Conservation (phyloP, 2,113 vertebrate species). For the Paramormyrops kingsleyae region DNA sequence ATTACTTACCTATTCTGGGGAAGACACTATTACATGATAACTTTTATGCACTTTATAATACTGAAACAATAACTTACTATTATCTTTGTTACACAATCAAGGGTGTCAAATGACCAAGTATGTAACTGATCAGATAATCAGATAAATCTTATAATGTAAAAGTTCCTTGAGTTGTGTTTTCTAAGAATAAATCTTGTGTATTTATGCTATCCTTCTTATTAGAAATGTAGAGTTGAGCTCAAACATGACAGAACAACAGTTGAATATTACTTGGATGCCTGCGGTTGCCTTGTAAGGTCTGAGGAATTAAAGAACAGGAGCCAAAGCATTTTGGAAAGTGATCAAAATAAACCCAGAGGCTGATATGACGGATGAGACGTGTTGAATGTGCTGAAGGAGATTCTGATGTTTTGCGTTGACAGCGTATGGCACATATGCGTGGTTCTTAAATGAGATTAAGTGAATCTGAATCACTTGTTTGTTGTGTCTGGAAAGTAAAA, state of each 20-base stretch:
- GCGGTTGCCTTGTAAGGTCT: not conserved
- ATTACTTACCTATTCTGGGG: not conserved
- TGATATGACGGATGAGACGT: not conserved
- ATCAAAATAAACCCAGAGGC: conserved; percentile 16
- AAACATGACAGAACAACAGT: not conserved
- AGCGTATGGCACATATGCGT: not conserved
- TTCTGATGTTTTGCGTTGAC: not conserved
- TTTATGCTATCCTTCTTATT: not conserved
- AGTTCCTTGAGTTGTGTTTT: not conserved
- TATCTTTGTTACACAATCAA: not conserved
- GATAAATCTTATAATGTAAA: not conserved
- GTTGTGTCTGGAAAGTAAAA: not conserved
- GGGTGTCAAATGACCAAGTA: not conserved
- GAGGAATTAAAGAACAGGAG: not conserved
- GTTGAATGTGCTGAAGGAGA: not conserved
- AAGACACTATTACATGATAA: conserved; percentile 2
- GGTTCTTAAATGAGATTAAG: not conserved
- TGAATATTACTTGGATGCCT: not conserved
- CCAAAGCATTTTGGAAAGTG: conserved; percentile 10
- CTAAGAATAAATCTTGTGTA: not conserved
- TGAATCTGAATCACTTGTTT: not conserved
- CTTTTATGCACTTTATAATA: conserved; percentile 26
- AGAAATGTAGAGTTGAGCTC: not conserved
- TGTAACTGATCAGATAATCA: conserved; percentile 6
- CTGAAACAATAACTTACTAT: not conserved